Base-by-base conservation (phyloP, 2,888 invertebrate species). In the Drepanosiphum platanoidis region DNA sequence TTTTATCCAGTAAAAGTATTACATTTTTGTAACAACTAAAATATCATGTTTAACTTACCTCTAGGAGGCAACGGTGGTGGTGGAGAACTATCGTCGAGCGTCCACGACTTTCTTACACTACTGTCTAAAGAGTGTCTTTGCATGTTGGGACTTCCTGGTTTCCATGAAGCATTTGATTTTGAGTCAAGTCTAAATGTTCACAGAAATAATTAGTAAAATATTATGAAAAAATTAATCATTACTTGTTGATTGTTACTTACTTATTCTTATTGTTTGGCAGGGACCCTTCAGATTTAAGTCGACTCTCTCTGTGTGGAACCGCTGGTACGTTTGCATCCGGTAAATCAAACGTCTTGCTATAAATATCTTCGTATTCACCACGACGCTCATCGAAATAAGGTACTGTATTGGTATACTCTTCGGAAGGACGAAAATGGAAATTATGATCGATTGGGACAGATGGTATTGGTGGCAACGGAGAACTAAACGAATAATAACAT, bases 21-120 rank as follows among this genome's bases (percentile, higher is more conserved):
- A n/a, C n/a, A n/a, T n/a, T n/a, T n/a, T n/a, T n/a, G n/a, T n/a
- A n/a, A n/a, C 15, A 42, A 66, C 72, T 70, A 83, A 66, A 58
- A 52, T 61, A 52, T n/a, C n/a, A n/a, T n/a, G 22, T 83, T 34
- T 11, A 64, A 61, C 52, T 1, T 84, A 11, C 95, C 95, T 86
- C 96, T 91, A 0, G 96, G 96, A 5, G 96, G 96, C 86, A 96
- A n/a, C n/a, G n/a, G 89, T 0, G 96, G 96, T 30, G 95, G 95
- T 0, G 95, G 95, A 87, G 92, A 90, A 66, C 52, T 81, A 32
- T 81, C 66, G 27, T 79, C 83, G 66, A 70, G 74, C 8, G 86
- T 30, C 82, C 87, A 87, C 7, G 87, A 81, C 80, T 86, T 86
- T 52, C 81, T 70, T 32, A 61, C 15, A 68, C 64, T 74, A 61